These are phyloP conservation scores for Plutomurus gul DNA, from an alignment of 1,140 invertebrate genomes.

Conservation along the genomic window DNA sequence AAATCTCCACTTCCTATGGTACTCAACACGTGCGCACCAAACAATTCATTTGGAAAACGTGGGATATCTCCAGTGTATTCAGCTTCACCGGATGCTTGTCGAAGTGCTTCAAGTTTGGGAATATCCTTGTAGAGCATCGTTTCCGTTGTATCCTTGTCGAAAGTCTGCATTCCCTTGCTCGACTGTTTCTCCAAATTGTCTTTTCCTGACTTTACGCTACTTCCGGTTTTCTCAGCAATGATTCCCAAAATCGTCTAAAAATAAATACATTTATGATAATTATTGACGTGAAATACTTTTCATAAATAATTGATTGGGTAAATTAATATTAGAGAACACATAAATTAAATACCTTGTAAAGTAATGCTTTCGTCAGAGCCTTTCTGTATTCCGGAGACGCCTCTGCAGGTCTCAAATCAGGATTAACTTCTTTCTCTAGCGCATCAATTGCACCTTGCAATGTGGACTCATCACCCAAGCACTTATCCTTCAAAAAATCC, in stretches of 20 bases:
- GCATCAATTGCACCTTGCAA: slow-evolving; percentile 65
- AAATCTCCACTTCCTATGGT: slow-evolving; percentile 56
- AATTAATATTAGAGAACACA: too few species aligned
- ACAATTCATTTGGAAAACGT: slow-evolving; percentile 55
- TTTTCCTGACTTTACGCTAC: slow-evolving; percentile 45
- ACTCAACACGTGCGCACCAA: slow-evolving; percentile 59
- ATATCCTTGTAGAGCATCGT: slow-evolving; percentile 55
- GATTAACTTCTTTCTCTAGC: slow-evolving; percentile 67
- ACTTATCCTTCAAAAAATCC: slow-evolving; percentile 65
- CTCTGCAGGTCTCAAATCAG: slow-evolving; percentile 67
- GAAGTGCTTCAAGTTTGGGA: slow-evolving; percentile 58
- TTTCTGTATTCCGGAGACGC: slow-evolving; percentile 68
- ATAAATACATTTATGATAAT: too few species aligned
- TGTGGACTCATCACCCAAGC: slow-evolving; percentile 59
- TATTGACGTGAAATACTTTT: too few species aligned
- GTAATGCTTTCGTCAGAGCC: slow-evolving; percentile 67
- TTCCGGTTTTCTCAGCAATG: background rate
- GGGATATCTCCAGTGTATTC: slow-evolving; percentile 60
- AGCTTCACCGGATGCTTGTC: slow-evolving; percentile 57
- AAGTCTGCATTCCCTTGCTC: slow-evolving; percentile 58
- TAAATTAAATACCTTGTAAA: slow-evolving; percentile 71
- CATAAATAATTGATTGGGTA: too few species aligned
- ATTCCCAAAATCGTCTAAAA: background rate
- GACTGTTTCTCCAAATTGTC: slow-evolving; percentile 37
- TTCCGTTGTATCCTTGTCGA: slow-evolving; percentile 50